Base-by-base conservation (phyloP, 2,888 invertebrate genomes). In the Electrophaes corylata region DNA sequence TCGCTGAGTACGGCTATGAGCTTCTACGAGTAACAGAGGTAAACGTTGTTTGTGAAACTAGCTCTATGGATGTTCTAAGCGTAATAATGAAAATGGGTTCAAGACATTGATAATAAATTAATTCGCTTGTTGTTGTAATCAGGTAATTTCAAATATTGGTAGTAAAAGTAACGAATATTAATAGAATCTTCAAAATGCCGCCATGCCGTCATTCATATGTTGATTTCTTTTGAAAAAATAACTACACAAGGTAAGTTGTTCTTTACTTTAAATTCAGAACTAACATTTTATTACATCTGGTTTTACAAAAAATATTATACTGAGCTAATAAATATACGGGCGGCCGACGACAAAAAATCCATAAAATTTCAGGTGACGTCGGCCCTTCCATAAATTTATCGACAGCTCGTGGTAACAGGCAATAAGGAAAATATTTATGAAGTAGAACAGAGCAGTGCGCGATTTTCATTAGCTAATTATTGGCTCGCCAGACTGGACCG, bases 381-480 rank as follows among this genome's bases (percentile, higher is more conserved):
- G 85, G 83, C 75, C 86, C 84, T 86, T 84, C 86, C 84, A 89
- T 88, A 88, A 89, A 89, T 89, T 89, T 88, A 89, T 90, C 86
- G 89, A 86, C 86, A 88, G 87, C 81, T 88, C 90, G 88, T 89
- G 89, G 88, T 86, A 88, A 84, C 86, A 81, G 89, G 86, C 88
- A 83, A 87, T 89, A 88, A 89, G 81, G 84, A 83, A 86, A 88
- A 88, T 90, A 91, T 91, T 90, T 91, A 89, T 88, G 84, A 87
- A 86, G 84, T 80, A 81, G 83, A 86, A 82, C 80, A 72, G 76
- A 70, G 73, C 66, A 75, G 72, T 73, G 77, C 76, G 79, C 83
- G 79, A 86, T 79, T 85, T 86, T 88, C 88, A 89, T 89, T 88
- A 89, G 84, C 83, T 88, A 90, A 90, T 89, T 88, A 88, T 80